Conservation (phyloP, 2,797 vertebrate genomes). For the Mormyrus proboscirostris region DNA sequence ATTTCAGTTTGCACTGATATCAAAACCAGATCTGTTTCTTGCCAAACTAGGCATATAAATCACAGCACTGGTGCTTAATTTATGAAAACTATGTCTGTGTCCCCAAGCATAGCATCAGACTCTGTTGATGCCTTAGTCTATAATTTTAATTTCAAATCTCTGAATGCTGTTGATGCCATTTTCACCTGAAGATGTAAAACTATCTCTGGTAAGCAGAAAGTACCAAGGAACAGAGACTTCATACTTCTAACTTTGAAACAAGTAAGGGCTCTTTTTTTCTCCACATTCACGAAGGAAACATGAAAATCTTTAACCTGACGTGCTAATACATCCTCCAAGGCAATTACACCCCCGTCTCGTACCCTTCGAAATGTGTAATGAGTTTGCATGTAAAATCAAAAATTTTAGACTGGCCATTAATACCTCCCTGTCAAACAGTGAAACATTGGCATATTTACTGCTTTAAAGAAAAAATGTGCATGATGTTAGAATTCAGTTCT, state of each 20-base stretch:
- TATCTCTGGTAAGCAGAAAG: background rate
- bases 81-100: background rate
- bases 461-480: background rate
- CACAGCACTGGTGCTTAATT: background rate
- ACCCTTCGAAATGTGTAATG: background rate
- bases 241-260: background rate
- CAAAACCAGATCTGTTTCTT: background rate
- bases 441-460: background rate
- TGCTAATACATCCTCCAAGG: background rate
- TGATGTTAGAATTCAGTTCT: background rate
- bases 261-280: background rate
- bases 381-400: background rate
- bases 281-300: background rate
- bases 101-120: background rate
- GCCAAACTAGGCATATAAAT: background rate
- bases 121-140: background rate
- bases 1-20: background rate
- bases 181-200: background rate
- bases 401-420: background rate
- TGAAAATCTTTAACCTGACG: background rate
- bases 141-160: background rate
- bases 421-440: background rate
- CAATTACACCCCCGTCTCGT: background rate
- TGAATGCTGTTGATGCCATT: background rate
- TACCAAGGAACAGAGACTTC: background rate